A percentile compares a stretch with the other conserved stretches of the same genome.
phyloP scores from a whole-genome alignment of 1,140 invertebrate genomes.

The Heliconius melpomene region DNA sequence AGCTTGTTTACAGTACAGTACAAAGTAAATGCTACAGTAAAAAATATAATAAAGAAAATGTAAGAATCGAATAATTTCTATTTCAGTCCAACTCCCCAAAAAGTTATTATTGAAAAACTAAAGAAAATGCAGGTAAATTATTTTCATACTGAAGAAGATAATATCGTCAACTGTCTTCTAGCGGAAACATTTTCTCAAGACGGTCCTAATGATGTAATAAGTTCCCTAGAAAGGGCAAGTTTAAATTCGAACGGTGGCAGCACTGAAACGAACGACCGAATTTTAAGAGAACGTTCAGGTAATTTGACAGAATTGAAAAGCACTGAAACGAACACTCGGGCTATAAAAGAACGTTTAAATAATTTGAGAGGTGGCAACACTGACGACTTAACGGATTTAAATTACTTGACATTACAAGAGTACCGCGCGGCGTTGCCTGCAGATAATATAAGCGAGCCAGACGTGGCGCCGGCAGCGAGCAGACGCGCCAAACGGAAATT shows the following conservation, averaged over 20 bases:
- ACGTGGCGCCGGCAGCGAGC: constrained; percentile 4
- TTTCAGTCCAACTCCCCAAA: constrained; percentile 27
- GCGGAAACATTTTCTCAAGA: constrained; percentile 52
- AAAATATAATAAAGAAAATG: too few relatives aligned
- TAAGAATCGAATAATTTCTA: too few relatives aligned
- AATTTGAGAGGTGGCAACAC: constrained; percentile 1
- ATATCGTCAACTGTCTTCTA: constrained; percentile 49
- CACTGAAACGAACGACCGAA: not conserved
- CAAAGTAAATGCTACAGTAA: too few relatives aligned
- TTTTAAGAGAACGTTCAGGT: not conserved
- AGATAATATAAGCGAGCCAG: not conserved
- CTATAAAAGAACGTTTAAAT: not conserved
- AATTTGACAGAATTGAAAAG: not conserved
- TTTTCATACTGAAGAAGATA: constrained; percentile 42
- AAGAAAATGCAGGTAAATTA: constrained; percentile 43
- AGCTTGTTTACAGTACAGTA: too few relatives aligned
- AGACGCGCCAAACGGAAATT: constrained; percentile 39
- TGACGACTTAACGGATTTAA: not conserved
- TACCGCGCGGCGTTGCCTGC: not conserved
- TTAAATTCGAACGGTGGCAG: not conserved
- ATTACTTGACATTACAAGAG: not conserved
- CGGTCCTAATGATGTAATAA: constrained; percentile 48
- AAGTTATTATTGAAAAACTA: constrained; percentile 44
- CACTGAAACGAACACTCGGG: not conserved
- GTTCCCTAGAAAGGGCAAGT: constrained; percentile 50